Conservation (phyloP, 2,888 invertebrate species). For the Gandaritis pyraliata region DNA sequence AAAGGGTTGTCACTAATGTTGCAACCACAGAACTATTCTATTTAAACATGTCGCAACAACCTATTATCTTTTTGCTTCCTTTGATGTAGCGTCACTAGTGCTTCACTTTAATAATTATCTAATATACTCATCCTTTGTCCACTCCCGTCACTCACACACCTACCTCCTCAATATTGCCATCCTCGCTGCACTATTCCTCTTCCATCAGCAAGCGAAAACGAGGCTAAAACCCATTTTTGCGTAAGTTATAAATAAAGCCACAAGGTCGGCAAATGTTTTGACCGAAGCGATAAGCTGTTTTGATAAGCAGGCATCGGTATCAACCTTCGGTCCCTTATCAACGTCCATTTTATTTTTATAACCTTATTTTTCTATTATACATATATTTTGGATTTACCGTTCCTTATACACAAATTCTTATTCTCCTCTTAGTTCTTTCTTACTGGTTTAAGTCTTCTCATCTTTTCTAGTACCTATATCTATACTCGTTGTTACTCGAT, state of each 20-base stretch:
- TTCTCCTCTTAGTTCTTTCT: no score
- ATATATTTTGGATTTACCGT: background rate
- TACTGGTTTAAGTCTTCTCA: no score
- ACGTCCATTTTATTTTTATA: slow-evolving; percentile 7
- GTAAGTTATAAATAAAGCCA: slow-evolving; percentile 17
- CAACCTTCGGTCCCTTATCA: slow-evolving; percentile 37
- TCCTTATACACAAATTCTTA: background rate
- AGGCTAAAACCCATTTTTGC: slow-evolving; percentile 9
- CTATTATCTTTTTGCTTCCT: no score
- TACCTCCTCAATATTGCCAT: no score
- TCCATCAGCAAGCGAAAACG: no score
- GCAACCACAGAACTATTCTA: background rate
- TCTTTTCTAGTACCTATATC: no score
- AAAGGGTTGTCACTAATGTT: slow-evolving; percentile 20
- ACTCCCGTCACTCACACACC: no score
- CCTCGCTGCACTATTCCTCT: no score
- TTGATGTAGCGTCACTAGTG: no score
- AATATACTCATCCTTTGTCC: no score
- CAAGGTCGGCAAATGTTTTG: slow-evolving; percentile 36
- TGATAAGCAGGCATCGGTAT: slow-evolving; percentile 34
- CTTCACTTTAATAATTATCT: no score
- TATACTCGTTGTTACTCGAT: no score
- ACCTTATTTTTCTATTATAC: slow-evolving; percentile 4
- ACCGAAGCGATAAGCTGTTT: slow-evolving; percentile 33
- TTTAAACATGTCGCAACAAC: background rate